Conservation (phyloP, 2,888 invertebrate genomes). For the Orthosia gracilis region DNA sequence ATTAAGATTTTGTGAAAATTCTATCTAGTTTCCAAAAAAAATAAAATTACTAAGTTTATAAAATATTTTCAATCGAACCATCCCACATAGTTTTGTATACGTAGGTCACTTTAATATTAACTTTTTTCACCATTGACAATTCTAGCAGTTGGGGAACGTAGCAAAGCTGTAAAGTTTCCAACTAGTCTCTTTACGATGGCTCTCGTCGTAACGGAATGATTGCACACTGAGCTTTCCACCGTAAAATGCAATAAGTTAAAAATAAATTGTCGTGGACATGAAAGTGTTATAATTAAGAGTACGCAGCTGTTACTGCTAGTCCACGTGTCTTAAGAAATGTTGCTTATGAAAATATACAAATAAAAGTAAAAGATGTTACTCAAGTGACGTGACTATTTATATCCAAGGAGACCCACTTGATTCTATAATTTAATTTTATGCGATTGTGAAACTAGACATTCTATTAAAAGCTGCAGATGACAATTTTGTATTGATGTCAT, state of each 20-base stretch:
- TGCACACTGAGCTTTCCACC: conserved; percentile 79
- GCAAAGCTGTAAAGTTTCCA: conserved; percentile 82
- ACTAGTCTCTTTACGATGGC: conserved; percentile 86
- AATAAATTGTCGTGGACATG: conserved; percentile 77
- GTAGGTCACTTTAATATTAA: conserved; percentile 55
- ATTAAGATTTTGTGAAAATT: too few relatives aligned
- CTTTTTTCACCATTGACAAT: conserved; percentile 78
- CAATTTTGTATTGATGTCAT: conserved; percentile 61
- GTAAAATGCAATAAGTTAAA: conserved; percentile 83
- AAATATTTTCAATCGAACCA: conserved; percentile 26
- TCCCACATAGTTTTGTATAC: conserved; percentile 28
- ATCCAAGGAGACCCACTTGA: not conserved
- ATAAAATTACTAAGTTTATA: not conserved
- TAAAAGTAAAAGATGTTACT: not conserved
- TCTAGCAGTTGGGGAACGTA: conserved; percentile 77
- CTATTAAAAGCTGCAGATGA: conserved; percentile 42
- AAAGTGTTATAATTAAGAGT: conserved; percentile 68
- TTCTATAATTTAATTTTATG: not conserved
- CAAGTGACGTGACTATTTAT: too few relatives aligned
- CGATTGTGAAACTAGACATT: conserved; percentile 17
- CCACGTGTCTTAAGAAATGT: conserved; percentile 17
- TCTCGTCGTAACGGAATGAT: conserved; percentile 84
- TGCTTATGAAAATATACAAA: not conserved
- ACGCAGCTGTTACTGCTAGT: conserved; percentile 17
- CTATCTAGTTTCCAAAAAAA: too few relatives aligned